These are phyloP conservation scores for Hippopotamyrus pictus DNA, from an alignment of 2,797 vertebrate genomes.

Conservation along the genomic window DNA sequence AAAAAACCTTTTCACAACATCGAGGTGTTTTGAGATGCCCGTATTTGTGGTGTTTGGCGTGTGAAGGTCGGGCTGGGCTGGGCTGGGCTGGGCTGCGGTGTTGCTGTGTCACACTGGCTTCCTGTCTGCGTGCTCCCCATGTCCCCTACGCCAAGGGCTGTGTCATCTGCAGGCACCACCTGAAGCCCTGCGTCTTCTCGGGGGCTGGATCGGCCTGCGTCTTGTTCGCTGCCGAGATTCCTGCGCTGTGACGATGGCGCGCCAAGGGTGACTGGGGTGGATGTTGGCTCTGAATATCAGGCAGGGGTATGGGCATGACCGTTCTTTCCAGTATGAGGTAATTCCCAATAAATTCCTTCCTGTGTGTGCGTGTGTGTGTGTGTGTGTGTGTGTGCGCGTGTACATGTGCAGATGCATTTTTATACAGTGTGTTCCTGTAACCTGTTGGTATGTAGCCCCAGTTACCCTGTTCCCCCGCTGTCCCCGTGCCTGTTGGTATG, in stretches of 20 bases:
- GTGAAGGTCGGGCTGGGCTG: neutral
- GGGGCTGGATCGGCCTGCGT: slow-evolving; percentile 3
- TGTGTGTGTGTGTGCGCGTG: neutral
- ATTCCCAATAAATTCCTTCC: slow-evolving; percentile 52
- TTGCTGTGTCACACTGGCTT: neutral
- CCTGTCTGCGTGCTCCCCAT: neutral
- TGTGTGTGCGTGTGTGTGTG: slow-evolving; percentile 5
- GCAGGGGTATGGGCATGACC: slow-evolving; percentile 55
- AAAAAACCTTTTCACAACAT: neutral
- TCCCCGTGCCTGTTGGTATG: slow-evolving; percentile 21
- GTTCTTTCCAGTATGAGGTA: slow-evolving; percentile 61
- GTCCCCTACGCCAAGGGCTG: neutral
- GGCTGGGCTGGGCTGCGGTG: too few relatives aligned
- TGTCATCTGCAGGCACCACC: neutral
- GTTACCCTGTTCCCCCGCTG: neutral
- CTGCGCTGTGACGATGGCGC: neutral
- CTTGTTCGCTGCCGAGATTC: slow-evolving; percentile 3
- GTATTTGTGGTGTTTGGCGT: neutral
- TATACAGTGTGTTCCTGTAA: slow-evolving; percentile 49
- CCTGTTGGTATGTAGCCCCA: slow-evolving; percentile 24
- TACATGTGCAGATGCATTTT: slow-evolving; percentile 33
- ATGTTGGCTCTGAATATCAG: slow-evolving; percentile 55
- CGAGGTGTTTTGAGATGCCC: neutral
- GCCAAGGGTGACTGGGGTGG: slow-evolving; percentile 26
- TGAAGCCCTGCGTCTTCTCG: neutral